A percentile compares a stretch with the other conserved stretches of the same genome.
Evolutionary conservation across 2,797 vertebrate species (phyloP).

Genomic region (Prunella strophiata): DNA sequence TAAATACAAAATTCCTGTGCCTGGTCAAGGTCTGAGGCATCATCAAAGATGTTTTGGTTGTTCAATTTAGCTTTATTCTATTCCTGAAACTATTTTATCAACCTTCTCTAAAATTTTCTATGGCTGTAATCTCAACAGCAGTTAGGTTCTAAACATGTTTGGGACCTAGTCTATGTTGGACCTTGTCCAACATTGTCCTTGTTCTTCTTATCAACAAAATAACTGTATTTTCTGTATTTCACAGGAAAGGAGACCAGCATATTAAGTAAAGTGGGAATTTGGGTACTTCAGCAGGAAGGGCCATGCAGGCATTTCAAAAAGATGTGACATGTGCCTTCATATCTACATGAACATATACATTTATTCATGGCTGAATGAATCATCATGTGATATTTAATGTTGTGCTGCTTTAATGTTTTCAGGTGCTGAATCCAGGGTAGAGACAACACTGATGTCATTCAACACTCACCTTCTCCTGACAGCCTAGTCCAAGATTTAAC

Average conservation of each 20-base stretch:
- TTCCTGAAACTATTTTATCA: not conserved
- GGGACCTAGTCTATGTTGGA: not conserved
- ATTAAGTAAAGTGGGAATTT: not conserved
- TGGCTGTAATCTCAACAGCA: not conserved
- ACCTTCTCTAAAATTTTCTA: not conserved
- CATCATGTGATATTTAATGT: not conserved
- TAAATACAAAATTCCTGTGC: not conserved
- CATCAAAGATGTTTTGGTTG: not conserved
- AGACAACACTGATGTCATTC: not conserved
- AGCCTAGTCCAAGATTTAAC: not conserved
- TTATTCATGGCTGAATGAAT: not conserved
- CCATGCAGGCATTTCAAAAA: not conserved
- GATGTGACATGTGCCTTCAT: not conserved
- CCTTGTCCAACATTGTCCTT: not conserved
- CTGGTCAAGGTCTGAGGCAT: not conserved
- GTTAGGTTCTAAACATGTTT: not conserved
- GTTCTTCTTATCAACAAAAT: not conserved
- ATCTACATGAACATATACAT: not conserved
- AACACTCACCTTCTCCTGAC: not conserved
- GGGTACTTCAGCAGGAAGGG: not conserved
- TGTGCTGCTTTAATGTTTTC: not conserved
- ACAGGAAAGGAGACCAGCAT: not conserved
- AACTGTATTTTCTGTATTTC: not conserved
- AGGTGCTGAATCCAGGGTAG: not conserved
- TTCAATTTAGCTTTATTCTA: not conserved